Conservation (phyloP, 2,113 vertebrate genomes). For the Cepphus grylle region DNA sequence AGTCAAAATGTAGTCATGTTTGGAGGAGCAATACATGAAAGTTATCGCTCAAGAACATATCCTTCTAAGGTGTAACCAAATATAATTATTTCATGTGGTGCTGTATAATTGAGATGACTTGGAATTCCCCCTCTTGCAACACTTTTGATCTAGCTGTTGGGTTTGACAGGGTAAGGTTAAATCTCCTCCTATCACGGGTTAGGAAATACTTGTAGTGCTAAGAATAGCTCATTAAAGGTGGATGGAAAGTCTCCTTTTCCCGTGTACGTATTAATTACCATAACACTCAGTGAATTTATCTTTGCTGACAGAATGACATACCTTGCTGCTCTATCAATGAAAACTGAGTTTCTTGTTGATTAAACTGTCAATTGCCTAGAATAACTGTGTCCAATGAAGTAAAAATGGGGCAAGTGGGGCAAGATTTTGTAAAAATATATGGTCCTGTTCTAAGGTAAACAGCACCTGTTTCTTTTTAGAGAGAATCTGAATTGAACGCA, state of each 20-base stretch:
- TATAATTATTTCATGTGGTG: conserved; percentile 53
- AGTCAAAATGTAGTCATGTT: background rate
- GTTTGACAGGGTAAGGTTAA: conserved; percentile 23
- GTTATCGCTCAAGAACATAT: background rate
- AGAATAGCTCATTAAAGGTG: conserved; percentile 54
- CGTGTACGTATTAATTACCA: conserved; percentile 3
- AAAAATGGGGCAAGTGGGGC: background rate
- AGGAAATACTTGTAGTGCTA: conserved; percentile 30
- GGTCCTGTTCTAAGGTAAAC: background rate
- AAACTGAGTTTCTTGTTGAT: conserved; percentile 16
- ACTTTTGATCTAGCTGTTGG: conserved; percentile 6
- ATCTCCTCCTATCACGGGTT: background rate
- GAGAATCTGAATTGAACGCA: background rate
- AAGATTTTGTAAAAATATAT: background rate
- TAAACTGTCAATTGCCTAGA: background rate
- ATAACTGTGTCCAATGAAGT: background rate
- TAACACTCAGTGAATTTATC: conserved; percentile 8
- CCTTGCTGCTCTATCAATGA: background rate
- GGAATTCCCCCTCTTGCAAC: conserved; percentile 37
- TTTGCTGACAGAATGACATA: conserved; percentile 13
- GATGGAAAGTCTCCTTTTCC: background rate
- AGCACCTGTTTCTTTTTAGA: background rate
- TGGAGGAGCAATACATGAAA: conserved; percentile 4
- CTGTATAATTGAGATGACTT: conserved; percentile 32
- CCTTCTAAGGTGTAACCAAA: conserved; percentile 27